phyloP scores from a whole-genome alignment of 2,888 invertebrate genomes.

The Lasioglossum figueresi region DNA sequence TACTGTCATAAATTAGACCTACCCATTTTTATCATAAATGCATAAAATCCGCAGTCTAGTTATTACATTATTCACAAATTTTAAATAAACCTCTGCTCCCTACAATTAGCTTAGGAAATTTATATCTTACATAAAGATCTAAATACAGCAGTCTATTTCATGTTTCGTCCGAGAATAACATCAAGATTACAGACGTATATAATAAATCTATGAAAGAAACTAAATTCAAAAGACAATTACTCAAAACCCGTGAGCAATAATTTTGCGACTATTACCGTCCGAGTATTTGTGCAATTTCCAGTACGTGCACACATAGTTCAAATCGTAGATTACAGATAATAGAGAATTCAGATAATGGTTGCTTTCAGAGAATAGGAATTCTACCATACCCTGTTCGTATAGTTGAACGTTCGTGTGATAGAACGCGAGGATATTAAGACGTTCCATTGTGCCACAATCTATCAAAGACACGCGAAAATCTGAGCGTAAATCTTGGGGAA shows the following conservation, averaged over 20 bases:
- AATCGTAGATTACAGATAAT: not conserved
- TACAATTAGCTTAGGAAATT: not conserved
- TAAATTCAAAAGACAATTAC: too few species aligned
- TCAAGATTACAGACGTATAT: not conserved
- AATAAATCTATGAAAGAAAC: not conserved
- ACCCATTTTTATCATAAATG: too few species aligned
- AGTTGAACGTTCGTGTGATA: not conserved
- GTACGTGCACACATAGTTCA: not conserved
- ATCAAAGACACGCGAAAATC: not conserved
- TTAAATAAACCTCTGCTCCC: not conserved
- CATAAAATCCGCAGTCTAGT: too few species aligned
- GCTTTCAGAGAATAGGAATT: not conserved
- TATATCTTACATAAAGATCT: not conserved
- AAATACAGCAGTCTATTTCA: too few species aligned
- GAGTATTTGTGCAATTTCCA: not conserved
- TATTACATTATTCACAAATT: not conserved
- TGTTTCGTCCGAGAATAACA: not conserved
- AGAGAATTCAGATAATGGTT: slow-evolving; percentile 1
- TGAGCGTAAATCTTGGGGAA: not conserved
- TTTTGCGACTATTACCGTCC: not conserved
- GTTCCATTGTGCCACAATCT: not conserved
- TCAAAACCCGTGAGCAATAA: not conserved
- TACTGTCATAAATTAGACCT: too few species aligned
- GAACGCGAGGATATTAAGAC: slow-evolving; percentile 4
- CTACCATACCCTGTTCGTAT: not conserved